Percentiles rank a stretch among this genome's conserved stretches.
Conservation (phyloP, 2,797 vertebrate species). For the Gallinago nigripennis region DNA sequence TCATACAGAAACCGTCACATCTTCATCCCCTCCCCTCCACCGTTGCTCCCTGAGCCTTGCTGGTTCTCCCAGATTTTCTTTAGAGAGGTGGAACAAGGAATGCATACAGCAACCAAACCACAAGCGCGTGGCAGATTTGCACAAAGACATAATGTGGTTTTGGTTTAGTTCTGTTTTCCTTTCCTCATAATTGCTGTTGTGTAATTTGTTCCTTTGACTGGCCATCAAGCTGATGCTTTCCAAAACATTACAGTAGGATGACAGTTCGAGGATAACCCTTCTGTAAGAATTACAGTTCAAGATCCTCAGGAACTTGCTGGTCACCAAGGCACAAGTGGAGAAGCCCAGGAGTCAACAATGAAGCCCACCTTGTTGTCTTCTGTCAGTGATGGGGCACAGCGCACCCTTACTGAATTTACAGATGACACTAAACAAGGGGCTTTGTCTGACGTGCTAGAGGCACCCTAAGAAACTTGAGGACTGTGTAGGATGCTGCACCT, state of each 20-base stretch:
- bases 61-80: background rate
- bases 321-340: background rate
- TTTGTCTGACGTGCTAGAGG: background rate
- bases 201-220: background rate
- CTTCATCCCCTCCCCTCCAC: background rate
- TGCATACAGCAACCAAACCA: background rate
- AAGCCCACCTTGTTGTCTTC: background rate
- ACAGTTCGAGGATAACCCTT: background rate
- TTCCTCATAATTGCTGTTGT: background rate
- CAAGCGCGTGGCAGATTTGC: rapidly evolving
- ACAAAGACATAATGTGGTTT: background rate
- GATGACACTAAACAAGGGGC: background rate
- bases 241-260: background rate
- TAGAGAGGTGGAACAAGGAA: background rate
- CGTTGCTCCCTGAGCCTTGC: background rate
- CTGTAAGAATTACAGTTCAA: background rate
- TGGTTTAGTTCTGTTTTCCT: background rate
- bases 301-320: background rate
- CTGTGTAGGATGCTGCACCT: background rate
- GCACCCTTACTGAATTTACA: background rate
- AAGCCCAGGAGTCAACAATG: background rate
- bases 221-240: background rate
- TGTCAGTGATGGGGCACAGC: background rate
- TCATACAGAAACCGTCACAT: background rate
- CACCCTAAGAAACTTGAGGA: background rate